Evolutionary conservation across 1,140 invertebrate genomes (phyloP).

Genomic region (Babylonia areolata): DNA sequence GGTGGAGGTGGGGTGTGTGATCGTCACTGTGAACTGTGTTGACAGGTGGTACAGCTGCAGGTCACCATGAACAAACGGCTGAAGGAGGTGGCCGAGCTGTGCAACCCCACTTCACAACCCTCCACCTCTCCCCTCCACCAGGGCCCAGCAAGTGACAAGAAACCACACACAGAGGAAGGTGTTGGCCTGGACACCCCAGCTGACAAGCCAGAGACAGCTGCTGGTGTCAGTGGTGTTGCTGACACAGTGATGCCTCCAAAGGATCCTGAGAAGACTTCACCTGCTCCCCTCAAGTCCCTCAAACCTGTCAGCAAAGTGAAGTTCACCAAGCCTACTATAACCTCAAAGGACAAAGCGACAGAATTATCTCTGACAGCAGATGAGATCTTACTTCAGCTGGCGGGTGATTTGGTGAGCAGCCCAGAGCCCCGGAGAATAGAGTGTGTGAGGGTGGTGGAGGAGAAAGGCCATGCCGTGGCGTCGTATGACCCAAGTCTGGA

Average conservation of each 20-base stretch:
- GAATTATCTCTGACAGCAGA: slow-evolving; percentile 38
- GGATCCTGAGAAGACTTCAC: background rate
- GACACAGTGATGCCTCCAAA: background rate
- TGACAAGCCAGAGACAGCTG: background rate
- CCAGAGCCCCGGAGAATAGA: slow-evolving; percentile 24
- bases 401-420: slow-evolving; percentile 20
- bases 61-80: slow-evolving; percentile 24
- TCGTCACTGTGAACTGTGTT: background rate
- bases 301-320: slow-evolving; percentile 12
- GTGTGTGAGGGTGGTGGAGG: slow-evolving; percentile 46
- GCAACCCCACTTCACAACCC: background rate
- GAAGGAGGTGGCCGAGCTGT: slow-evolving; percentile 31
- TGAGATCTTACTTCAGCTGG: slow-evolving; percentile 59
- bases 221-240: background rate
- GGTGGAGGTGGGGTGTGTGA: no score
- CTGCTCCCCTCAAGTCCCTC: background rate
- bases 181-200: background rate
- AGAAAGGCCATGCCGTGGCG: slow-evolving; percentile 50
- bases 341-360: background rate
- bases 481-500: slow-evolving; percentile 26
- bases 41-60: slow-evolving; percentile 40
- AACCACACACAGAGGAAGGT: background rate
- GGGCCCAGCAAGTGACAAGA: background rate
- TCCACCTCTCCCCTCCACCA: background rate
- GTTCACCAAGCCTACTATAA: slow-evolving; percentile 12